A percentile compares a stretch with the other conserved stretches of the same genome.
Conservation (phyloP, 2,113 vertebrate species). For the Daphoenositta chrysoptera region DNA sequence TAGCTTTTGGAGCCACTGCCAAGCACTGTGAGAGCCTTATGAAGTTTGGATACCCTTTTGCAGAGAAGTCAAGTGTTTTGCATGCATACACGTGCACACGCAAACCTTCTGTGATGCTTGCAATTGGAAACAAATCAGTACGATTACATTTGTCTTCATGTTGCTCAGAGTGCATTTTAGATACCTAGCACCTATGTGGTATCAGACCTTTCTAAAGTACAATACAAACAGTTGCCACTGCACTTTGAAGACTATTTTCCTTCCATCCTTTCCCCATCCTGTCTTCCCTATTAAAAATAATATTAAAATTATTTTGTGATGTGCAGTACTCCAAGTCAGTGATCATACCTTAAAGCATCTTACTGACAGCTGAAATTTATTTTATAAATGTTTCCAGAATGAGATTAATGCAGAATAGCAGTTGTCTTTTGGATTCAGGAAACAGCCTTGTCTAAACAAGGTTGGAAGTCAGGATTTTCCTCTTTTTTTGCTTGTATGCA, state of each 20-base stretch:
- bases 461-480: background rate
- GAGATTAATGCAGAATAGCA: background rate
- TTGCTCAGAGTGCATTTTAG: background rate
- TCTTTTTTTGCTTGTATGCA: background rate
- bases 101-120: background rate
- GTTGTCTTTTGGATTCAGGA: background rate
- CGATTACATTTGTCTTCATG: background rate
- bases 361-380: background rate
- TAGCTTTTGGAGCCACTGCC: background rate
- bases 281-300: background rate
- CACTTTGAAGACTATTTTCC: background rate
- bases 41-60: background rate
- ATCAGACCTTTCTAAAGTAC: background rate
- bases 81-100: rapidly evolving
- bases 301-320: background rate
- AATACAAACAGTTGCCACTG: background rate
- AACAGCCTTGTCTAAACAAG: background rate
- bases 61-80: background rate
- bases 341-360: background rate
- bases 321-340: background rate
- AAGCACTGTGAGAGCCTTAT: background rate
- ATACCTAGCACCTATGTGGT: background rate
- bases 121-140: background rate
- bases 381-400: background rate
- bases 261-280: background rate